Evolutionary conservation across 2,888 invertebrate species (phyloP).

Genomic region (Julus scanicus): DNA sequence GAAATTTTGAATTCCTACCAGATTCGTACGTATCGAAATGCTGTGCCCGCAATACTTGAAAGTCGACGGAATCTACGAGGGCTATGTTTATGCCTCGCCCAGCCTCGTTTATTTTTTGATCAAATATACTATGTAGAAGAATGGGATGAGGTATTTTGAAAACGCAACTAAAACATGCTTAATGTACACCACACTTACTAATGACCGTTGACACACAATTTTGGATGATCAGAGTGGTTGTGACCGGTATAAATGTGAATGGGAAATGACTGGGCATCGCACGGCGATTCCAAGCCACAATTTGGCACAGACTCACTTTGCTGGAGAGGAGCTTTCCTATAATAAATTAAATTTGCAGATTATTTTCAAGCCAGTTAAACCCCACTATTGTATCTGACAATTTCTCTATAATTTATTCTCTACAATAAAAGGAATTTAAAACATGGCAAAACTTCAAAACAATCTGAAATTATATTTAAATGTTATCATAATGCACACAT

Average conservation of each 20-base stretch:
- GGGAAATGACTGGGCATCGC: conserved; percentile 66
- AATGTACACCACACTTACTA: conserved; percentile 65
- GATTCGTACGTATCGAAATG: conserved; percentile 71
- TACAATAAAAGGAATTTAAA: neutral
- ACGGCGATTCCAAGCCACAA: conserved; percentile 67
- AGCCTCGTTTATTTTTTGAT: conserved; percentile 67
- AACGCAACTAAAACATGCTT: neutral
- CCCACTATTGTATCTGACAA: too few relatives aligned
- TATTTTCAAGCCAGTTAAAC: too few relatives aligned
- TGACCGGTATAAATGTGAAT: conserved; percentile 69
- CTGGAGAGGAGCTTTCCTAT: neutral
- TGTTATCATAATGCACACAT: too few relatives aligned
- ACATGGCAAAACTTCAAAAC: too few relatives aligned
- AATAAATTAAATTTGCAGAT: neutral
- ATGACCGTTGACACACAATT: conserved; percentile 70
- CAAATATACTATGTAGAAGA: conserved; percentile 64
- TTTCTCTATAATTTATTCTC: neutral
- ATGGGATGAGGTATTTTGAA: conserved; percentile 25
- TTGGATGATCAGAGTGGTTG: conserved; percentile 68
- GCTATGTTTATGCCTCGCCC: conserved; percentile 71
- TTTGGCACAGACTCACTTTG: conserved; percentile 64
- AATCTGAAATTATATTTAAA: too few relatives aligned
- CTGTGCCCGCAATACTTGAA: conserved; percentile 66
- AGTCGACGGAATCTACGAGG: conserved; percentile 67
- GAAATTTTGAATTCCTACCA: conserved; percentile 62